phyloP scores from a whole-genome alignment of 1,140 invertebrate species.

The Galendromus occidentalis region DNA sequence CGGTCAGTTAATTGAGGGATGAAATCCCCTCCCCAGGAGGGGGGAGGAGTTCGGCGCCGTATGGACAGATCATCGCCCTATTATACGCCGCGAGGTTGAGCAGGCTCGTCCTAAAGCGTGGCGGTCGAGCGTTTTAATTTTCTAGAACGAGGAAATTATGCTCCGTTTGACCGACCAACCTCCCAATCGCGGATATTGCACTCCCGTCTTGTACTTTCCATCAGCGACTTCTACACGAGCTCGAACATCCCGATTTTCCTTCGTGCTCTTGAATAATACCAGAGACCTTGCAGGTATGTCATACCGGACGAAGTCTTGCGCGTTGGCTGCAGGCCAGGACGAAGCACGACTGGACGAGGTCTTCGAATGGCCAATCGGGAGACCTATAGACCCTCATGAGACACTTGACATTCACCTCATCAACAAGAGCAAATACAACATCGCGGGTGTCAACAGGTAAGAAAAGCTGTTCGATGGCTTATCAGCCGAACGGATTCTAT shows the following conservation, averaged over 20 bases:
- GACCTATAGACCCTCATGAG: constrained; percentile 44
- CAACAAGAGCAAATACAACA: constrained; percentile 36
- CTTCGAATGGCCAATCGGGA: constrained; percentile 49
- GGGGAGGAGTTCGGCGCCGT: too few relatives aligned
- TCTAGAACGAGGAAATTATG: too few relatives aligned
- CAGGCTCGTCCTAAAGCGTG: too few relatives aligned
- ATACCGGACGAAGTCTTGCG: not conserved
- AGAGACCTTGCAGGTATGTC: not conserved
- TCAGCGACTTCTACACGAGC: too few relatives aligned
- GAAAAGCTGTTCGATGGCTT: not conserved
- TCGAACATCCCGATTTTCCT: not conserved
- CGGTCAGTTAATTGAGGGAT: too few relatives aligned
- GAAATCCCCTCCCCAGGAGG: too few relatives aligned
- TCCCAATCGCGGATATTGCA: too few relatives aligned
- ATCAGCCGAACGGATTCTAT: not conserved
- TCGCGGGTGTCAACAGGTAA: constrained; percentile 26
- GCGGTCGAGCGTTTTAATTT: too few relatives aligned
- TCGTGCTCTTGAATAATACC: not conserved
- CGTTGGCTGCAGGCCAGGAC: not conserved
- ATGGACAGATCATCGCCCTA: too few relatives aligned
- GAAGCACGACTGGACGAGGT: constrained; percentile 33
- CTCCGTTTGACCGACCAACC: too few relatives aligned
- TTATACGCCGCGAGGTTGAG: too few relatives aligned
- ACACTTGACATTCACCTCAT: constrained; percentile 43
- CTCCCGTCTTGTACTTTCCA: too few relatives aligned